Percentiles rank a stretch among this genome's conserved stretches.
phyloP scores from a whole-genome alignment of 2,797 vertebrate species.

The Hylomyscus alleni region DNA sequence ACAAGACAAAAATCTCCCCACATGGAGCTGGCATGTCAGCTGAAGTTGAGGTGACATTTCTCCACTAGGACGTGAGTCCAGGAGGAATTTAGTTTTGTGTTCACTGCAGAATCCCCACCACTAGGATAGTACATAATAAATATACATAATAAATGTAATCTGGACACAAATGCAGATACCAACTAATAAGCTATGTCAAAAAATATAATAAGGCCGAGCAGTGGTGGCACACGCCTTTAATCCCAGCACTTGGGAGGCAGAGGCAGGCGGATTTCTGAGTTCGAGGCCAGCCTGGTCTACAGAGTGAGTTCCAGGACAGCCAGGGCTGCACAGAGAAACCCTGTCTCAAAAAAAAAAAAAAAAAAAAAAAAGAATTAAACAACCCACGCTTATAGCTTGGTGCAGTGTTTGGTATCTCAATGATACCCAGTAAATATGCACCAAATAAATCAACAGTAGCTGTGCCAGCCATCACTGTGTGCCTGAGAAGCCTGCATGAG shows the following conservation, averaged over 20 bases:
- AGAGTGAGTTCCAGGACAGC: no score
- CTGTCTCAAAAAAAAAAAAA: no score
- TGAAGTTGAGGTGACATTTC: constrained; percentile 12
- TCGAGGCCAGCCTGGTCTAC: no score
- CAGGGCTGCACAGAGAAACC: no score
- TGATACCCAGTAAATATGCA: background rate
- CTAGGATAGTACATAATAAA: constrained; percentile 22
- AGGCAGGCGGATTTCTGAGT: no score
- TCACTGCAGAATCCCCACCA: background rate
- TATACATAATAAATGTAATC: constrained; percentile 29
- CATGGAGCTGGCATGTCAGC: background rate
- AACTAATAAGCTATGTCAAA: constrained; percentile 58
- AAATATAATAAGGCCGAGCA: background rate
- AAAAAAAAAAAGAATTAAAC: no score
- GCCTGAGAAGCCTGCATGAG: background rate
- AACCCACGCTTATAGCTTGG: background rate
- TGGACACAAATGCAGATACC: constrained; percentile 33
- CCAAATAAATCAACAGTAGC: constrained; percentile 23
- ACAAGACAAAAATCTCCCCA: constrained; percentile 31
- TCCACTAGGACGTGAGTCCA: background rate
- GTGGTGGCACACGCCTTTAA: no score
- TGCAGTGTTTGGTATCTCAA: background rate
- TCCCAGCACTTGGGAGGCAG: no score
- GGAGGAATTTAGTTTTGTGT: background rate
- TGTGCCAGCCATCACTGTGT: constrained; percentile 6